phyloP scores from a whole-genome alignment of 1,140 invertebrate species.

The Maniola jurtina region DNA sequence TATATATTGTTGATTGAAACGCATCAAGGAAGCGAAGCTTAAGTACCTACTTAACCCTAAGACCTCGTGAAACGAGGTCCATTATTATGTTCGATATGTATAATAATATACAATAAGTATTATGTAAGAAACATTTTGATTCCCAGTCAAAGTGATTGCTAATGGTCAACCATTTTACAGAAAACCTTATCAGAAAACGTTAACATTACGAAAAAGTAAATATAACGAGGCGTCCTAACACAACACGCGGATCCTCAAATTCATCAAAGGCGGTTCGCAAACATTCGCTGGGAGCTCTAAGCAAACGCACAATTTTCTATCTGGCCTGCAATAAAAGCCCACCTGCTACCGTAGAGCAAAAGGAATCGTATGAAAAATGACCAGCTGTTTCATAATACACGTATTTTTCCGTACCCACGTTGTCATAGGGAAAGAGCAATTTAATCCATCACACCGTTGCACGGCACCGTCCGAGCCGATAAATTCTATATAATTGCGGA shows the following conservation, averaged over 20 bases:
- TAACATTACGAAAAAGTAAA: slow-evolving; percentile 43
- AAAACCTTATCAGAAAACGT: slow-evolving; percentile 16
- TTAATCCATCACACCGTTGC: slow-evolving; percentile 78
- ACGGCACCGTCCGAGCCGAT: slow-evolving; percentile 61
- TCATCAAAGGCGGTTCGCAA: slow-evolving; percentile 58
- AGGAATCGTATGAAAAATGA: slow-evolving; percentile 79
- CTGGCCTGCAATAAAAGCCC: slow-evolving; percentile 52
- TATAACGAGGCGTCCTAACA: slow-evolving; percentile 52
- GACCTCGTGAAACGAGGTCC: too few relatives aligned
- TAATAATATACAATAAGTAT: too few relatives aligned
- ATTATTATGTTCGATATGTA: too few relatives aligned
- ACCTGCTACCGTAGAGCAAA: slow-evolving; percentile 72
- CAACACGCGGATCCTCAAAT: slow-evolving; percentile 60
- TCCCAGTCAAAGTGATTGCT: too few relatives aligned
- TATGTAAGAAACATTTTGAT: too few relatives aligned
- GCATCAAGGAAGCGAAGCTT: too few relatives aligned
- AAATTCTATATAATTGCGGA: slow-evolving; percentile 73
- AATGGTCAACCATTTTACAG: slow-evolving; percentile 11
- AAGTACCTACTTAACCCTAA: too few relatives aligned
- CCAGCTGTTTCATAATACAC: slow-evolving; percentile 78
- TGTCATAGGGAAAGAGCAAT: slow-evolving; percentile 79
- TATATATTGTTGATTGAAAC: too few relatives aligned
- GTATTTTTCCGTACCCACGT: slow-evolving; percentile 78
- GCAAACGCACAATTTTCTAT: slow-evolving; percentile 60
- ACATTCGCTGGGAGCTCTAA: slow-evolving; percentile 47